Base-by-base conservation (phyloP, 2,797 vertebrate genomes). In the Borostomias antarcticus region DNA sequence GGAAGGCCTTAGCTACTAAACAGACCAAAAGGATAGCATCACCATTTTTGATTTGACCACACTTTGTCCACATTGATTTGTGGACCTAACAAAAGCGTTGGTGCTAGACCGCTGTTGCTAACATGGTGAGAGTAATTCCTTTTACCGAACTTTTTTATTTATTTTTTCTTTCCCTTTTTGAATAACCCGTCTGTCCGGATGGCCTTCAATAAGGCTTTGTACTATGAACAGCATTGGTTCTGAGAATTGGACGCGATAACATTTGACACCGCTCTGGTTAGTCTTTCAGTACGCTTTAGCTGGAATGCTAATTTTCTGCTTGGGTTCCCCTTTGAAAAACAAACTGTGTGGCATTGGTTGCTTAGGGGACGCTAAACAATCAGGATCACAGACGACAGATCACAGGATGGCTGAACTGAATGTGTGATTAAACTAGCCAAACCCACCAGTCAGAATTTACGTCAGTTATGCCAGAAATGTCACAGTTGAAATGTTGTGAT, bases 231-330 rank as follows among this genome's bases (percentile, higher is more conserved):
- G 51, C 51, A 8, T 28, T 21, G 51, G 40, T 45, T 45, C 40
- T 45, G 40, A 45, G n/a, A 35, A n/a, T 15, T 45, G 40, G 1
- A 0, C 7, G 23, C 6, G 19, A 13, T 9, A 11, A 10, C 4
- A 26, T 52, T 52, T 52, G 25, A 29, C 52, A 29, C 15, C 65
- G 13, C 25, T 58, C 61, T 51, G 58, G 63, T 54, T 70, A 73
- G 66, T 56, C 58, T 21, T 51, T 78, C 40, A 64, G 40, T 78
- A 68, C 26, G 26, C 10, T 70, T 74, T 21, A 54, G 57, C 61
- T 72, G 61, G 78, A 75, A 74, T 67, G 63, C 43, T 2, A 23
- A 75, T 85, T 85, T 88, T 85, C 75, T 77, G 66, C 77, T 73
- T 76, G 75, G 48, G 26, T 80, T 80, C 68, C 66, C 59, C 33